phyloP scores from a whole-genome alignment of 2,888 invertebrate species.

The Tolmerus cingulatus region DNA sequence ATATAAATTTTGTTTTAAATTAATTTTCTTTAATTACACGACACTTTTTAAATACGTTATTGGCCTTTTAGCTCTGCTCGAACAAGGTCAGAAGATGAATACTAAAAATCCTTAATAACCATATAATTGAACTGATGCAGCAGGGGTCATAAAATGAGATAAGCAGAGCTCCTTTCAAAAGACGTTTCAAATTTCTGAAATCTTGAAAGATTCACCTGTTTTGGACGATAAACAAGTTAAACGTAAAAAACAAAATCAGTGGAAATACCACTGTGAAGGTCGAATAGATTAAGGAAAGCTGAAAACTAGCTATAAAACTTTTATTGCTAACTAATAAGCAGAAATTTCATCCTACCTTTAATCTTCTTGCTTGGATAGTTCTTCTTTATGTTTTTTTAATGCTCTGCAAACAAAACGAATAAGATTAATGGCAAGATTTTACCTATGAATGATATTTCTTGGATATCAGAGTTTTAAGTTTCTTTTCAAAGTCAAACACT shows the following conservation, averaged over 20 bases:
- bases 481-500: background rate
- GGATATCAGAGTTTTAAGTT: background rate
- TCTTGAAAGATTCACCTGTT: background rate
- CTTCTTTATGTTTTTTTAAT: background rate
- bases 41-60: no score
- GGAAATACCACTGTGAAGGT: background rate
- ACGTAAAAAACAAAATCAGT: background rate
- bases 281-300: background rate
- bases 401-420: background rate
- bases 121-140: background rate
- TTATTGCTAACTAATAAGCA: background rate
- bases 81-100: background rate
- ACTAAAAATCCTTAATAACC: background rate
- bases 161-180: background rate
- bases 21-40: no score
- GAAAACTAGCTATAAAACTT: background rate
- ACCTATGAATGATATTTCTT: background rate
- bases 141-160: background rate
- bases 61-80: no score
- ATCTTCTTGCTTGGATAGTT: background rate
- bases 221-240: background rate
- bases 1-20: no score
- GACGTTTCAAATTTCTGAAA: background rate
- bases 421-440: background rate
- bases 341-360: background rate